phyloP scores from a whole-genome alignment of 2,113 vertebrate species.

The Lamprologus sp. region DNA sequence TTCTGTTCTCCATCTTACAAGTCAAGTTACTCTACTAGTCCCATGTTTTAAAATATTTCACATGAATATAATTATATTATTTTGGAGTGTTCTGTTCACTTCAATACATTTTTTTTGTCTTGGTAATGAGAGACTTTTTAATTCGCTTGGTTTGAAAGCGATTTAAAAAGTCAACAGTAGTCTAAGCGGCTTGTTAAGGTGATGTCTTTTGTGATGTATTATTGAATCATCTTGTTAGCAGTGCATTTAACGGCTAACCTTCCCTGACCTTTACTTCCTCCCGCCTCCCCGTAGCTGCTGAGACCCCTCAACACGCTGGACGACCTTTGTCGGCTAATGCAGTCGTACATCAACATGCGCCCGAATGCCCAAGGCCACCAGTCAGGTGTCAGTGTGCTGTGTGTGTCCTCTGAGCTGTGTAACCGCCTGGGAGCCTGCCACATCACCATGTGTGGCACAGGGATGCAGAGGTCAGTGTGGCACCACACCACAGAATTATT shows the following conservation, averaged over 20 bases:
- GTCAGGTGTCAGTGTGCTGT: conserved; percentile 79
- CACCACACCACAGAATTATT: neutral
- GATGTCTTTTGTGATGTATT: neutral
- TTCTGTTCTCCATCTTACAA: conserved; percentile 23
- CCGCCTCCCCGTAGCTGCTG: conserved; percentile 74
- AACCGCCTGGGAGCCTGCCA: conserved; percentile 94
- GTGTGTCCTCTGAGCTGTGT: conserved; percentile 91
- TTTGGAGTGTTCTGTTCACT: neutral
- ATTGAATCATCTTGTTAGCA: neutral
- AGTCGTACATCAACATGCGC: conserved; percentile 79
- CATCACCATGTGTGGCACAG: conserved; percentile 88
- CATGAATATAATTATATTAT: neutral
- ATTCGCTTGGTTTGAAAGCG: neutral
- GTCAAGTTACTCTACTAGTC: neutral
- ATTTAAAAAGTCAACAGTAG: neutral
- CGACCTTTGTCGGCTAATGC: conserved; percentile 92
- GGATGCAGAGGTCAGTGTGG: conserved; percentile 88
- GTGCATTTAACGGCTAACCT: neutral
- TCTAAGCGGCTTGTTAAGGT: neutral
- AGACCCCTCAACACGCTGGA: conserved; percentile 96
- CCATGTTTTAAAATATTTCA: neutral
- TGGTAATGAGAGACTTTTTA: neutral
- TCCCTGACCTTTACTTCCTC: neutral
- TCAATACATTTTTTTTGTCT: neutral
- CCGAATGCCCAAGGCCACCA: conserved; percentile 59